Percentiles rank a stretch among this genome's conserved stretches.
Conservation (phyloP, 2,113 vertebrate genomes). For the Peromyscus maniculatus region DNA sequence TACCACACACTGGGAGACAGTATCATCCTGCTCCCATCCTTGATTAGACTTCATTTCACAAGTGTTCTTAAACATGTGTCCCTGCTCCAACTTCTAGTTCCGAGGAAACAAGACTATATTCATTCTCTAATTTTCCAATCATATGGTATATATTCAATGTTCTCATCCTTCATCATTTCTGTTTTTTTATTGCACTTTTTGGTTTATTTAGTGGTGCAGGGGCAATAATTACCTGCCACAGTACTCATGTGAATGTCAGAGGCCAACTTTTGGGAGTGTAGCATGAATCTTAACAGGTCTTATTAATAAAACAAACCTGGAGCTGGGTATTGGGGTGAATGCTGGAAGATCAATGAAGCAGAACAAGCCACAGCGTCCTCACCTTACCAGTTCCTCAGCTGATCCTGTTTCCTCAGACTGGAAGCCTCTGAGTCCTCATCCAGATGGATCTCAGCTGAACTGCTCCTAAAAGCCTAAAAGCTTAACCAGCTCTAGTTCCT, state of each 20-base stretch:
- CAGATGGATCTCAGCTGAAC: too few species aligned
- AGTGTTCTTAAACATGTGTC: not conserved
- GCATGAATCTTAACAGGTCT: too few species aligned
- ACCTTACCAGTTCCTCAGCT: too few species aligned
- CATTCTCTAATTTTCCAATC: not conserved
- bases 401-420: too few species aligned
- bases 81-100: not conserved
- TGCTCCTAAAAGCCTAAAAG: too few species aligned
- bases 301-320: too few species aligned
- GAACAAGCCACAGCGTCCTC: too few species aligned
- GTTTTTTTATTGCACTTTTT: not conserved
- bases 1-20: not conserved
- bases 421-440: too few species aligned
- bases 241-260: not conserved
- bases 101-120: not conserved
- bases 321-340: too few species aligned
- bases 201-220: not conserved
- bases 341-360: too few species aligned
- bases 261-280: not conserved
- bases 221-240: not conserved
- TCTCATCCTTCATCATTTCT: not conserved
- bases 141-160: not conserved
- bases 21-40: not conserved
- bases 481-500: too few species aligned
- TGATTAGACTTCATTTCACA: not conserved